Evolutionary conservation across 2,888 invertebrate genomes (phyloP).

Genomic region (Pseudococcus jackbeardsleyi): DNA sequence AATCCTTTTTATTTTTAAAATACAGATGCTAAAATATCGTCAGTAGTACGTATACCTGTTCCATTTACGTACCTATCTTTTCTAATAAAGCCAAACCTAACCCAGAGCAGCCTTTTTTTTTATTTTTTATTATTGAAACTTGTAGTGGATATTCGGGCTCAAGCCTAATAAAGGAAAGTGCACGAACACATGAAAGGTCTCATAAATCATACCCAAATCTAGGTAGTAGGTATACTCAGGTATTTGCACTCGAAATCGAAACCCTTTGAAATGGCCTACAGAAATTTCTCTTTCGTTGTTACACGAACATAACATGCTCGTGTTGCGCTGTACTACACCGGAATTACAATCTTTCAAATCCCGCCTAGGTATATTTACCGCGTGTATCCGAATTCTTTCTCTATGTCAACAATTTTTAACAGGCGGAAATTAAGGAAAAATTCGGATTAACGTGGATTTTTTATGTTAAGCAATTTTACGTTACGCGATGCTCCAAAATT

Average conservation of each 20-base stretch:
- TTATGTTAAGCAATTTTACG: not conserved
- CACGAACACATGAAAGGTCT: not conserved
- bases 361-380: not conserved
- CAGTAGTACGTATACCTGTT: not conserved
- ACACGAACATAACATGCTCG: not conserved
- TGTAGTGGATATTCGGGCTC: no score
- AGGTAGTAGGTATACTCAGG: not conserved
- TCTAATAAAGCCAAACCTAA: not conserved
- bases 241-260: not conserved
- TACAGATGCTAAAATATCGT: not conserved
- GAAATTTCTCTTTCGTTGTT: conserved; percentile 36
- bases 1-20: not conserved
- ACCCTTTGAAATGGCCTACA: not conserved
- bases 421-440: no score
- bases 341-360: conserved; percentile 6
- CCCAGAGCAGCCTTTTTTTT: not conserved
- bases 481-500: not conserved
- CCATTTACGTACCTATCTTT: not conserved
- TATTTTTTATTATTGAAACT: no score
- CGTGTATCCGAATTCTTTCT: not conserved
- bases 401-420: no score
- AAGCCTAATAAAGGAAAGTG: not conserved
- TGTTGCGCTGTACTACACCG: not conserved
- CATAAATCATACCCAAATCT: conserved; percentile 32
- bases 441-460: no score